These are phyloP conservation scores for Epizoanthus ramosus DNA, from an alignment of 92 coral and sea anemone genomes.

Conservation along the genomic window DNA sequence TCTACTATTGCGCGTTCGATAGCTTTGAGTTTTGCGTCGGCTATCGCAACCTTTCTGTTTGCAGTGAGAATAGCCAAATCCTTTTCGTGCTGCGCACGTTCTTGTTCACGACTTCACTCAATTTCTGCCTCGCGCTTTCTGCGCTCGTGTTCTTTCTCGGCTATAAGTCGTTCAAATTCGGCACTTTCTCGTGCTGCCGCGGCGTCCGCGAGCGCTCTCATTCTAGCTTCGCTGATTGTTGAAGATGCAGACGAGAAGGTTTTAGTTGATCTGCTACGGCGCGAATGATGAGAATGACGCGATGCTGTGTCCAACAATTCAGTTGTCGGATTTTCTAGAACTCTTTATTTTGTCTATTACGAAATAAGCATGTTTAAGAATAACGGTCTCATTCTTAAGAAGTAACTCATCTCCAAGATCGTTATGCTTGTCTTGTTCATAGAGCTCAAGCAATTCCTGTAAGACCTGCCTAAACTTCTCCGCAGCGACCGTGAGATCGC, in stretches of 20 bases:
- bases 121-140: slow-evolving; percentile 51
- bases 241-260: slow-evolving; percentile 34
- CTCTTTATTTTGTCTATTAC: slow-evolving; percentile 42
- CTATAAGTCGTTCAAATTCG: slow-evolving; percentile 46
- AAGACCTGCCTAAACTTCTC: slow-evolving; percentile 37
- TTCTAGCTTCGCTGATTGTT: slow-evolving; percentile 32
- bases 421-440: slow-evolving; percentile 33
- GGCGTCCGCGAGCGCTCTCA: slow-evolving; percentile 54
- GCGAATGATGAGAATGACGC: slow-evolving; percentile 24
- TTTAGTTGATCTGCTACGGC: slow-evolving; percentile 26
- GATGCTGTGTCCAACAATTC: slow-evolving; percentile 41
- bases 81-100: slow-evolving; percentile 50
- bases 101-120: slow-evolving; percentile 37
- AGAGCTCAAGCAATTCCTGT: slow-evolving; percentile 39
- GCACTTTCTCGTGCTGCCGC: slow-evolving; percentile 67
- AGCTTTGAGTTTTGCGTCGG: slow-evolving; percentile 61
- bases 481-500: slow-evolving; percentile 29
- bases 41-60: slow-evolving; percentile 52
- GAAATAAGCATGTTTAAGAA: slow-evolving; percentile 27
- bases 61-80: slow-evolving; percentile 58
- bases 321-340: slow-evolving; percentile 46
- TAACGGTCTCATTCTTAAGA: slow-evolving; percentile 27
- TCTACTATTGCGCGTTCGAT: slow-evolving; percentile 46
- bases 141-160: slow-evolving; percentile 57
- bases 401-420: slow-evolving; percentile 33